Conservation (phyloP, 2,888 invertebrate species). For the Periphyllus acericola region DNA sequence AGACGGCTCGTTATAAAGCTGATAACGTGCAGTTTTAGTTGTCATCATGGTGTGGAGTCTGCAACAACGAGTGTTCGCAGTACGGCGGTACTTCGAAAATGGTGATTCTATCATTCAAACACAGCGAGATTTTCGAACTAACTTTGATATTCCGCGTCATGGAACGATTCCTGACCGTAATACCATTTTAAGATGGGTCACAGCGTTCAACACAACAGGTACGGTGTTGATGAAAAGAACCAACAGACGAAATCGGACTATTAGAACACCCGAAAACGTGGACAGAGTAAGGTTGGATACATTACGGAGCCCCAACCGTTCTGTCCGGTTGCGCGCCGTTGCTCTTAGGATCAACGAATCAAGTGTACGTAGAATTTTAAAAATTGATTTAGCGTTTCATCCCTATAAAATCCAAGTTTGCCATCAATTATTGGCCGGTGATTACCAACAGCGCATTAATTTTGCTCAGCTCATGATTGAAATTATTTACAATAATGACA, state of each 20-base stretch:
- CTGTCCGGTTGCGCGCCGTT: neutral
- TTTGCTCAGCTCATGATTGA: too few relatives aligned
- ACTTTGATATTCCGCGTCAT: conserved; percentile 36
- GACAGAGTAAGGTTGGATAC: conserved; percentile 13
- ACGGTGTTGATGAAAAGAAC: conserved; percentile 13
- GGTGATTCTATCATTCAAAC: conserved; percentile 62
- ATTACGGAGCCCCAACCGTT: conserved; percentile 4
- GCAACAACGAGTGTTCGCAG: conserved; percentile 63
- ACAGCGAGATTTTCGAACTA: conserved; percentile 42
- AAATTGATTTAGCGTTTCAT: too few relatives aligned
- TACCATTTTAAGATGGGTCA: conserved; percentile 34
- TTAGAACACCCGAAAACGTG: conserved; percentile 14
- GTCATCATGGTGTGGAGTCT: conserved; percentile 59
- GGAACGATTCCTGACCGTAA: conserved; percentile 35
- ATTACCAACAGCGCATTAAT: too few relatives aligned
- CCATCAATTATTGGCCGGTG: too few relatives aligned
- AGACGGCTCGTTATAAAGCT: conserved; percentile 33
- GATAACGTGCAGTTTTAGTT: conserved; percentile 51
- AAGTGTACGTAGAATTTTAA: too few relatives aligned
- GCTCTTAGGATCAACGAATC: too few relatives aligned
- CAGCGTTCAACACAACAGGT: conserved; percentile 36
- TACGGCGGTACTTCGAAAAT: conserved; percentile 63
- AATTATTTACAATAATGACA: too few relatives aligned
- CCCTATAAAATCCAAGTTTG: too few relatives aligned
- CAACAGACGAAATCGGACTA: neutral